Percentiles rank a stretch among this genome's conserved stretches.
Conservation (phyloP, 2,113 vertebrate genomes). For the Sturnus vulgaris region DNA sequence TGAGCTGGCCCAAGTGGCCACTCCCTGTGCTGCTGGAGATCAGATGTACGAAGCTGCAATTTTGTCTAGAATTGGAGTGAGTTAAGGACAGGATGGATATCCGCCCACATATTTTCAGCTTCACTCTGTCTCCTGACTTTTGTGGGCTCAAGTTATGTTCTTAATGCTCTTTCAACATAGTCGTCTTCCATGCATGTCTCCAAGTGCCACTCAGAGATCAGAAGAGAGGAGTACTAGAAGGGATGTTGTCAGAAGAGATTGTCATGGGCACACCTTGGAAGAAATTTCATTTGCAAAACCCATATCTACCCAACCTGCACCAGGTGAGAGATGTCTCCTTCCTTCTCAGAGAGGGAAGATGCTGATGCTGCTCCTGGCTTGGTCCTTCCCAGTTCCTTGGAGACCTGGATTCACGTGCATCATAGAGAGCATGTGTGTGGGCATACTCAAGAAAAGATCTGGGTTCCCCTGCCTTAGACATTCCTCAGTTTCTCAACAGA, state of each 20-base stretch:
- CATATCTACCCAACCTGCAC: not conserved
- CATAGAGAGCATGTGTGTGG: rapidly evolving
- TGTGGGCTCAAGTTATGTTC: not conserved
- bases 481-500: not conserved
- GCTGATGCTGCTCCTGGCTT: not conserved
- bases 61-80: slow-evolving; percentile 47
- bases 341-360: not conserved
- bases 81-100: slow-evolving; percentile 57
- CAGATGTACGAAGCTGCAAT: slow-evolving; percentile 30
- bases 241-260: not conserved
- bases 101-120: slow-evolving; percentile 42
- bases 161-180: not conserved
- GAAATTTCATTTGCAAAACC: not conserved
- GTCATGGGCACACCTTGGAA: not conserved
- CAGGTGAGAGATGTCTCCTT: not conserved
- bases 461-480: not conserved
- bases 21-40: slow-evolving; percentile 44
- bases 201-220: not conserved
- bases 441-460: not conserved
- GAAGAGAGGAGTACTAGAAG: not conserved
- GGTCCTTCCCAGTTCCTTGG: not conserved
- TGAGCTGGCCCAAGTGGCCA: slow-evolving; percentile 37
- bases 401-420: not conserved
- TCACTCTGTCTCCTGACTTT: slow-evolving; percentile 30
- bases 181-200: not conserved